Conservation (phyloP, 2,888 invertebrate species). For the Pollenia angustigena region DNA sequence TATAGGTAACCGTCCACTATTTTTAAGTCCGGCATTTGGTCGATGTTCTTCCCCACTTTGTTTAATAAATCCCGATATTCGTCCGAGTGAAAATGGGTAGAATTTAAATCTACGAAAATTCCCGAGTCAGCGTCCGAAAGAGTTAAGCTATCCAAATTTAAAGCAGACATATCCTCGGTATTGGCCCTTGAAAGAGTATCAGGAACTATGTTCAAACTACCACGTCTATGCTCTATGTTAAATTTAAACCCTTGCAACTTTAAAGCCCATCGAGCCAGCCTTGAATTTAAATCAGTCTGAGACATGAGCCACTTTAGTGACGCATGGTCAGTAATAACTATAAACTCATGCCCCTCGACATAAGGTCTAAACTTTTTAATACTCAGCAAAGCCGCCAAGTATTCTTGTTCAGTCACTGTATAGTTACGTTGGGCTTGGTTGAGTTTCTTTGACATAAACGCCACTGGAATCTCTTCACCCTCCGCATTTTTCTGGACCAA, state of each 20-base stretch:
- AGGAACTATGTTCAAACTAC: slow-evolving; percentile 42
- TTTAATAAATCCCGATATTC: slow-evolving; percentile 5
- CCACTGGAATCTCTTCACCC: slow-evolving; percentile 21
- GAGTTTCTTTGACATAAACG: neutral
- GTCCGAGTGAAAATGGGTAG: slow-evolving; percentile 39
- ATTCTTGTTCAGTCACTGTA: slow-evolving; percentile 1
- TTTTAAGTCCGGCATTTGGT: slow-evolving; percentile 41
- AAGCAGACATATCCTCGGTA: no score
- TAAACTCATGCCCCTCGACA: neutral
- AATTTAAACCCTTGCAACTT: slow-evolving; percentile 40
- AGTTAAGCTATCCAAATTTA: no score
- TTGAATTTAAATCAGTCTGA: slow-evolving; percentile 75
- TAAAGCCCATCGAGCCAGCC: slow-evolving; percentile 61
- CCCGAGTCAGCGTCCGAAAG: neutral
- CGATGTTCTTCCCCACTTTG: neutral
- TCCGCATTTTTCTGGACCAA: slow-evolving; percentile 39
- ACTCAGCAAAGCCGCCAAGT: slow-evolving; percentile 3
- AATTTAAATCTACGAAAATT: slow-evolving; percentile 36
- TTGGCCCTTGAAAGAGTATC: neutral
- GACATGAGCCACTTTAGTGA: slow-evolving; percentile 76
- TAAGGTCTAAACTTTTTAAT: neutral
- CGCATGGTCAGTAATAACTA: neutral
- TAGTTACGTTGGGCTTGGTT: neutral
- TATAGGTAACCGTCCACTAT: slow-evolving; percentile 46
- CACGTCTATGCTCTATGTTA: neutral